phyloP scores from a whole-genome alignment of 1,140 invertebrate genomes.

The Trichonephila clavipes region DNA sequence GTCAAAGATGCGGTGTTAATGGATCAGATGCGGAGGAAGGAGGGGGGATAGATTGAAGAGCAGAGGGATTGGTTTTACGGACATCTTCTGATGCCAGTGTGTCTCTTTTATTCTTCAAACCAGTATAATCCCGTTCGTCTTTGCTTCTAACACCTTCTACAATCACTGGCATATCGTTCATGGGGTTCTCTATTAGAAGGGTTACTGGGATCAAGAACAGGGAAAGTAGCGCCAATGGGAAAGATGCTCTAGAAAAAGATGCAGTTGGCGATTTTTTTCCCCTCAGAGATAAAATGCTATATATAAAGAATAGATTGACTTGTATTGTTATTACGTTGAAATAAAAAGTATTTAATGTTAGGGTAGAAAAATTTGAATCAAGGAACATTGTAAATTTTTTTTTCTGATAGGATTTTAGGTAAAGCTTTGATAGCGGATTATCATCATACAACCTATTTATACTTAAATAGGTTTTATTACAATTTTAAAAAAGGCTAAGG shows the following conservation, averaged over 20 bases:
- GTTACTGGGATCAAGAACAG: constrained; percentile 48
- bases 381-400: too few species aligned
- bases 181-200: constrained; percentile 53
- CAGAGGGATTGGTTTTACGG: constrained; percentile 68
- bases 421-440: too few species aligned
- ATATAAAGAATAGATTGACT: too few species aligned
- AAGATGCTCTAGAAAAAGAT: not conserved
- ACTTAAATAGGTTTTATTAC: too few species aligned
- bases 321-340: too few species aligned
- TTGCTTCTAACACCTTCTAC: constrained; percentile 65
- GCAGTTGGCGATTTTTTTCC: not conserved
- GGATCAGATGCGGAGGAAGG: constrained; percentile 22
- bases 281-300: too few species aligned
- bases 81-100: constrained; percentile 66
- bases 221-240: not conserved
- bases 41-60: not conserved
- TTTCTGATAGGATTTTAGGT: too few species aligned
- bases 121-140: constrained; percentile 58
- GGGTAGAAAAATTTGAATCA: too few species aligned
- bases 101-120: constrained; percentile 56
- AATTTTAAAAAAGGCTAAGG: too few species aligned
- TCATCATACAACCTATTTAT: too few species aligned
- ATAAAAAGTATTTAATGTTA: too few species aligned
- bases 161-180: constrained; percentile 62
- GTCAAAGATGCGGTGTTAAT: constrained; percentile 62